These are phyloP conservation scores for Syritta pipiens DNA, from an alignment of 2,888 invertebrate species.

Conservation along the genomic window DNA sequence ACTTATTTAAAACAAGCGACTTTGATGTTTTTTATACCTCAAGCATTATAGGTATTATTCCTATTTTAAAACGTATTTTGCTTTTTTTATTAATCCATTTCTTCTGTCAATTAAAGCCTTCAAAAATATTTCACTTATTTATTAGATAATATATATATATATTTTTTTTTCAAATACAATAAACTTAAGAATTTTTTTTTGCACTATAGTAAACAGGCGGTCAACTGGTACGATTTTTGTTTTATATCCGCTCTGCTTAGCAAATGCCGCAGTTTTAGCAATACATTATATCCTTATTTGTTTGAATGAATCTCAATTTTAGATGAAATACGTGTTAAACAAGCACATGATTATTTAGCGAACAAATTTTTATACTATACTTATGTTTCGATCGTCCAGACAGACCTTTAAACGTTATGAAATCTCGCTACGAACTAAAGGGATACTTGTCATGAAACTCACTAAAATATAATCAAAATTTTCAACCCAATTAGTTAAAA, in stretches of 20 bases:
- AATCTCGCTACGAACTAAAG: conserved; percentile 67
- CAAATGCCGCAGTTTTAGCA: not conserved
- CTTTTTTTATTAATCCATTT: too few species aligned
- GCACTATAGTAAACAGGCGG: conserved; percentile 57
- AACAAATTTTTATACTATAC: conserved; percentile 36
- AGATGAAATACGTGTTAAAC: conserved; percentile 6
- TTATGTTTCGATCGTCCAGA: conserved; percentile 41
- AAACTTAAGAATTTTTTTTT: too few species aligned
- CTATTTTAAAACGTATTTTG: too few species aligned
- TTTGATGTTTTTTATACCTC: too few species aligned
- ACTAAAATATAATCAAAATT: conserved; percentile 67
- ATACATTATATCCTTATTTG: conserved; percentile 16
- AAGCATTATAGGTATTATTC: too few species aligned
- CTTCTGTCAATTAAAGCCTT: too few species aligned
- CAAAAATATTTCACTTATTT: too few species aligned
- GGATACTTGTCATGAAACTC: conserved; percentile 63
- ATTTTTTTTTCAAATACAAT: too few species aligned
- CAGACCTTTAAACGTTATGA: conserved; percentile 67
- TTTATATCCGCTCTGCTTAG: conserved; percentile 56
- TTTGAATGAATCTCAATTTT: not conserved
- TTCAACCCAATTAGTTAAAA: conserved; percentile 60
- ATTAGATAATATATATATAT: too few species aligned
- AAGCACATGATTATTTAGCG: conserved; percentile 38
- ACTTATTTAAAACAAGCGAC: too few species aligned
- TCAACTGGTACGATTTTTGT: conserved; percentile 41